Base-by-base conservation (phyloP, 2,113 vertebrate species). In the Albula goreensis region DNA sequence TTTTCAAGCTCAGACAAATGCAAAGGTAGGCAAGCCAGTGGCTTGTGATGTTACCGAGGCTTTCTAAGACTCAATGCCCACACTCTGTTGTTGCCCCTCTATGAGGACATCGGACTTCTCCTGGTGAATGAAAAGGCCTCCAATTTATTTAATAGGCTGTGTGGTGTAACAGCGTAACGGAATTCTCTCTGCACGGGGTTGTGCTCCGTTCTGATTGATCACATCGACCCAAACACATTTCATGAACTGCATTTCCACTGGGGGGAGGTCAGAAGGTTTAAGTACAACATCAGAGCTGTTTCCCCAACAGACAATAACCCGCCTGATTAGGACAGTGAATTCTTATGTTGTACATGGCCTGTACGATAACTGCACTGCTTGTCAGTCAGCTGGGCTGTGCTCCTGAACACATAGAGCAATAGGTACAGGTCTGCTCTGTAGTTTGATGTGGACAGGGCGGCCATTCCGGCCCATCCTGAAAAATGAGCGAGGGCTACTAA, bases 11-110 rank as follows among this genome's bases (percentile, higher is more conserved):
- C 91, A 91, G 88, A 85, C 92, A 92, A 91, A 94, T 91, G 94
- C 90, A 93, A 93, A 94, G 92, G 93, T 93, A 93, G 90, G 93
- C 90, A 90, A 90, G 90, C 92, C 89, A 91, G 92, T 92, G 85
- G 74, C 8, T 92, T 90, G 89, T 41, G 87, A 91, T 84, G 84
- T n/a, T 50, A 74, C 50, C n/a, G 85, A 91, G 87, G 84, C 93
- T 80, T 80, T 15, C 25, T 49, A 11, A 22, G 31, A 41, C 78
- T 49, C 19, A n/a, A 17, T 11, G 31, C 22, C n/a, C 4, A 31
- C 2, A 0, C 22, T 70, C 63, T 2, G 6, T 70, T 5, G 63
- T 8, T 74, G 70, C 70, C 22, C 70, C 3, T 13, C 8, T 9
- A 0, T 13, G 70, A 17, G 11, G 70, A 41, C 52, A 53, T 11